Base-by-base conservation (phyloP, 2,888 invertebrate genomes). In the Callinectes sapidus region DNA sequence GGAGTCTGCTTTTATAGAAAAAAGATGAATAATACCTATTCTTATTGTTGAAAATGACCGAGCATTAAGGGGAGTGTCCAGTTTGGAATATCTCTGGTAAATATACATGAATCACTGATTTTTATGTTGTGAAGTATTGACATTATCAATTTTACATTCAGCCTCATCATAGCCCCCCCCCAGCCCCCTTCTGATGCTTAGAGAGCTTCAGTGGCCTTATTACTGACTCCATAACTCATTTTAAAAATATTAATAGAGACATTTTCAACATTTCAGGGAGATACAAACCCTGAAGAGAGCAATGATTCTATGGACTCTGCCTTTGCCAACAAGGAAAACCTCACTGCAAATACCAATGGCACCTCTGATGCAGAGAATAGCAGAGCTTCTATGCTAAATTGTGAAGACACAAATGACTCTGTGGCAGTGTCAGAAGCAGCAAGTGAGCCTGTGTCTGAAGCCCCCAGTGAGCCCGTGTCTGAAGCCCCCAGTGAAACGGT, bases 341-440 rank as follows among this genome's bases (percentile, higher is more conserved):
- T 93, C 87, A 94, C 94, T 32, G 90, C 94, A 91, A 94, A 94
- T 54, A 94, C 94, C 71, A 94, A 94, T 90, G 94, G 94, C 85
- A 94, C 92, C 35, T 92, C 94, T 23, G 94, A 94, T 81, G 92
- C 92, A 32, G 94, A 94, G 90, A 93, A 93, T 39, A 94, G 94
- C 88, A 92, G 94, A 90, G 92, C 94, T 61, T 90, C 90, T 42
- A 90, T 92, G 35, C 91, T 85, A 71, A 91, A 92, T 54, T 92
- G 91, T 93, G 95, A 95, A 91, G 95, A 95, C 91, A 95, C 95
- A 35, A 95, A 95, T 94, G 95, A 95, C 93, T 95, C 95, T 10
- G 94, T 95, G 89, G 95, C 95, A 61, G 95, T 95, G 86, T 95
- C 95, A 77, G 95, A 95, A 93, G 95, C 95, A 61, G 94, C 94